Evolutionary conservation across 1,140 invertebrate species (phyloP), one percentile per base, ranked within the genome.

Genomic region (Xylocopa sonorina): DNA sequence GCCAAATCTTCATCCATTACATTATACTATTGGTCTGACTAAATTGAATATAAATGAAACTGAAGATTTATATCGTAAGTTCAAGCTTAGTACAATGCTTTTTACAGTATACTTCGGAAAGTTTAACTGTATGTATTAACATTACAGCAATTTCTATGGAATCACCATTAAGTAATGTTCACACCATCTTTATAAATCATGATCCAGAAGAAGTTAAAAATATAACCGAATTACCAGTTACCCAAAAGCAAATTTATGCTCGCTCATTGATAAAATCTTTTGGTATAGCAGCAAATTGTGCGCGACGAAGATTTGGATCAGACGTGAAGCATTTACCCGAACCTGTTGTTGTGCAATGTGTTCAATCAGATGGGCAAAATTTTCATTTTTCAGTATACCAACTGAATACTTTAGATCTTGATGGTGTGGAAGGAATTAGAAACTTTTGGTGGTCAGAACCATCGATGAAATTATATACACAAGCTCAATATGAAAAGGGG

Each of bases 351-450:
- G 89, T 98, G 14, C 97, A 98, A 88, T 95, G 95, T 88, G 93
- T 98, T 78, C 96, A 97, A 63, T 95, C 95, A 1, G 95, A 97
- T 89, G 95, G 96, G 21, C 92, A 94, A 74, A 89, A 92, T 10
- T 97, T 97, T 87, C 95, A 97, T 88, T 98, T 98, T 90, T 95
- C 95, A 14, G 94, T 97, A 50, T 95, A 97, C 80, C 97, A 98
- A 92, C 92, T 98, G n/a, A 98, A 98, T 88, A 97, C 97, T 3
- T 91, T 98, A 27, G 93, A 97, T 90, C 82, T 97, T 6, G 93
- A 95, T 88, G 92, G 93, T 4, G 88, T 69, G 38, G 91, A 94
- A 43, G 94, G 94, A n/a, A 90, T 93, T 3, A 97, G 95, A 88
- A 98, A 98, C 92, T 94, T 96, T 82, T 97, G 96, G 94, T 98